These are phyloP conservation scores for Hemibagrus guttatus DNA, from an alignment of 2,797 vertebrate species.

Conservation along the genomic window DNA sequence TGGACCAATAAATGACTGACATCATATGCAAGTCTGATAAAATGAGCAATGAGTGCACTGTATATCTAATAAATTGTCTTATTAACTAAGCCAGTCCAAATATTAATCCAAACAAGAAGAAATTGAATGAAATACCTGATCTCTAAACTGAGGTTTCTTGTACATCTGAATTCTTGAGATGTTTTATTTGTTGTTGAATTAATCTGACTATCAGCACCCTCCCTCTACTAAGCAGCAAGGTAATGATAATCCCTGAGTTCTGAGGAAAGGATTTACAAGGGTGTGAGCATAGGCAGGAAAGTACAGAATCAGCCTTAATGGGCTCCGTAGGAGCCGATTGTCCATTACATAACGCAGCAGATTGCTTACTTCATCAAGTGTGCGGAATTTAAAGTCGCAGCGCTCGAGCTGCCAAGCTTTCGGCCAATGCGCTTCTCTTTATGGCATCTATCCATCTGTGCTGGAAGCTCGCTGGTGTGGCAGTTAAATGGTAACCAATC, in stretches of 20 bases:
- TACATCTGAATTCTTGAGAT: conserved; percentile 7
- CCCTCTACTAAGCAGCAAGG: conserved; percentile 40
- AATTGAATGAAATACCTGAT: too few species aligned
- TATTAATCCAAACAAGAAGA: neutral
- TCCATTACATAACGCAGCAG: conserved; percentile 52
- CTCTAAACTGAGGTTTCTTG: neutral
- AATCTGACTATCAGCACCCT: neutral
- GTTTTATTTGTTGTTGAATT: conserved; percentile 26
- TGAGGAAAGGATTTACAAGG: conserved; percentile 35
- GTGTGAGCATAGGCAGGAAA: conserved; percentile 7
- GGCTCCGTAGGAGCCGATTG: conserved; percentile 19
- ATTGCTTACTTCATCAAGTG: conserved; percentile 32
- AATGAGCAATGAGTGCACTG: neutral
- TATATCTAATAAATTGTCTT: neutral
- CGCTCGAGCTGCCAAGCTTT: neutral
- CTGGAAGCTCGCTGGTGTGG: neutral
- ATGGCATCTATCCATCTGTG: neutral
- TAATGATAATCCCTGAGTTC: conserved; percentile 45
- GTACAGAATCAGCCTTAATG: neutral
- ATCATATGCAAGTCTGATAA: neutral
- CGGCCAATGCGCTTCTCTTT: neutral
- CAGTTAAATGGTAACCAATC: conserved; percentile 6
- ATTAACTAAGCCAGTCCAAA: neutral
- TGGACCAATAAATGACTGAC: neutral
- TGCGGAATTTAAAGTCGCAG: neutral